Percentiles rank a stretch among this genome's conserved stretches.
These are phyloP conservation scores for Suillia variegata DNA, from an alignment of 2,888 invertebrate genomes.

Conservation along the genomic window DNA sequence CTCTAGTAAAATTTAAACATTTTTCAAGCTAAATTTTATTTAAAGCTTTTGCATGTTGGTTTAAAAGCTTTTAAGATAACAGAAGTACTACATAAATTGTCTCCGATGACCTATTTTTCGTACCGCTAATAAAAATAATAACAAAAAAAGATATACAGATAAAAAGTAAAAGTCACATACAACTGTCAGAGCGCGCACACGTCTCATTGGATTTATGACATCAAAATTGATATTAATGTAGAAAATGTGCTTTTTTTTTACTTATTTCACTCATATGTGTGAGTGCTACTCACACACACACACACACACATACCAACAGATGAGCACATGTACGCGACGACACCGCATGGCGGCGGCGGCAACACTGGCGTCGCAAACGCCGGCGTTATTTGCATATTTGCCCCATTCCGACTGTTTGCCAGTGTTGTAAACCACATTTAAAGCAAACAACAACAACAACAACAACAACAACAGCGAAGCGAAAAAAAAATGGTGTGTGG, in stretches of 20 bases:
- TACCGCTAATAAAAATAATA: constrained; percentile 42
- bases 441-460: constrained; percentile 42
- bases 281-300: not conserved
- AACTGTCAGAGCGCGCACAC: constrained; percentile 34
- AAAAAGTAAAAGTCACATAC: constrained; percentile 30
- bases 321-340: not conserved
- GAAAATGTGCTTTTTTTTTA: constrained; percentile 25
- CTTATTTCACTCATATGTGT: not conserved
- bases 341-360: not conserved
- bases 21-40: not conserved
- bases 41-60: not conserved
- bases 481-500: constrained; percentile 15
- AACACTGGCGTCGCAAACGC: no score
- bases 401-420: constrained; percentile 26
- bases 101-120: constrained; percentile 46
- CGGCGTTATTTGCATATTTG: constrained; percentile 14
- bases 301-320: not conserved
- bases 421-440: constrained; percentile 47
- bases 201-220: constrained; percentile 53
- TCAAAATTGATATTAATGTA: constrained; percentile 54
- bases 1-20: not conserved
- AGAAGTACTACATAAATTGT: no score
- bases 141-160: no score
- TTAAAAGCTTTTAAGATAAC: no score
- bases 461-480: constrained; percentile 29